Evolutionary conservation across 2,113 vertebrate species (phyloP), one percentile per base, ranked within the genome.

Genomic region (Physeter macrocephalus): DNA sequence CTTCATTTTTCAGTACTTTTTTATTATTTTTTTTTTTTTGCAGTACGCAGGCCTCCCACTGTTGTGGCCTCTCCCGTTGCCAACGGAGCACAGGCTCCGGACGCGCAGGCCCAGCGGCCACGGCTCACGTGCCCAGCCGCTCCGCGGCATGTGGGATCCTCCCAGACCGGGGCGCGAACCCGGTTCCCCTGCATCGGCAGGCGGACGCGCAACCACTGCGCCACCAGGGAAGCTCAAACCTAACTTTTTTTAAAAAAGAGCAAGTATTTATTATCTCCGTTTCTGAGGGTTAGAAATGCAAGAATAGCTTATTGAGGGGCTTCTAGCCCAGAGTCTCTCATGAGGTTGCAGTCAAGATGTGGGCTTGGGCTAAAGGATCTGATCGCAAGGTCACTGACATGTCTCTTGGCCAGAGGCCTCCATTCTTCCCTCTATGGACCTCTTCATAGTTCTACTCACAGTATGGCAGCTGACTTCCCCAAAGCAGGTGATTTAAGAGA

Each of bases 1-100:
- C 83, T 64, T 72, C 7, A 57, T 87, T 88, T 88, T 78, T 75
- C 72, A 85, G 41, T 29, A 41, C 31, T 46, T 54, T 75, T 88
- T 46, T 21, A 13, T n/a, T n/a, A n/a, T 49, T 43, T 43, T 43
- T 49, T 46, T 49, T 49, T 49, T 49, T 49, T 49, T 49, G 2
- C 46, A 2, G 12, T 13, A 49, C 46, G 46, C 46, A 12, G 46
- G 13, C 46, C 46, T 49, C 46, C 14, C 46, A 14, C 46, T 3
- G 3, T 14, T 49, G 46, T 4, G 46, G 13, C 46, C 46, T 13
- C 46, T 49, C 46, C 46, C 12, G 46, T 49, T 14, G 46, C 46
- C 0, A 46, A 46, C 2, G 12, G 46, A 49, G 46, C 13, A 49
- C 46, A 49, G 46, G 46, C 13, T 49, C 46, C 46, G 3, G 46